A percentile compares a stretch with the other conserved stretches of the same genome.
Conservation (phyloP, 2,888 invertebrate genomes). For the Ceratothoa steindachneri region DNA sequence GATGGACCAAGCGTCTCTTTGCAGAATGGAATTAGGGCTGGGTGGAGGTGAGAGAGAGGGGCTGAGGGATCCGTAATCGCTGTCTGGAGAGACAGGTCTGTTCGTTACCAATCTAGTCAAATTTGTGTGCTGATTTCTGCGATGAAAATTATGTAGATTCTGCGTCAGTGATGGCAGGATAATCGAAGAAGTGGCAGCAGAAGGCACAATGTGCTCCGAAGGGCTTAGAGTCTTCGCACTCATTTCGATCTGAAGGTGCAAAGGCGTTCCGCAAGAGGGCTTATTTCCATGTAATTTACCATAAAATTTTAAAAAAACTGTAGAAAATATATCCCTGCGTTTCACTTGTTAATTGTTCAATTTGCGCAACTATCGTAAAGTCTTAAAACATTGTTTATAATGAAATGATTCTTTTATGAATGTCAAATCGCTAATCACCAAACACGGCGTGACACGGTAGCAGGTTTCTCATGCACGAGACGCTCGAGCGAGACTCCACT, state of each 20-base stretch:
- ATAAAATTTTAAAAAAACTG: too few species aligned
- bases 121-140: neutral
- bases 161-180: too few species aligned
- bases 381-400: too few species aligned
- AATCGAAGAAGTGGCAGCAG: neutral
- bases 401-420: neutral
- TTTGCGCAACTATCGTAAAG: too few species aligned
- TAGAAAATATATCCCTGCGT: too few species aligned
- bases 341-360: too few species aligned
- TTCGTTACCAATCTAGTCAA: neutral
- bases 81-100: neutral
- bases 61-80: constrained; percentile 9
- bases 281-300: too few species aligned
- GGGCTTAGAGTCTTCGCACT: neutral
- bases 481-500: neutral
- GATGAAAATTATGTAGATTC: too few species aligned
- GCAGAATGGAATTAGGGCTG: constrained; percentile 1
- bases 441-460: neutral
- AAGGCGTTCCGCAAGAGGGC: too few species aligned
- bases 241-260: neutral
- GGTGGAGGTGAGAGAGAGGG: neutral
- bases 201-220: constrained; percentile 6
- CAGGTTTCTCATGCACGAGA: neutral
- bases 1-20: constrained; percentile 4
- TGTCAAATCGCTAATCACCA: neutral